Percentiles rank a stretch among this genome's conserved stretches.
phyloP scores from a whole-genome alignment of 2,113 vertebrate genomes.

The Nannospalax galili region DNA sequence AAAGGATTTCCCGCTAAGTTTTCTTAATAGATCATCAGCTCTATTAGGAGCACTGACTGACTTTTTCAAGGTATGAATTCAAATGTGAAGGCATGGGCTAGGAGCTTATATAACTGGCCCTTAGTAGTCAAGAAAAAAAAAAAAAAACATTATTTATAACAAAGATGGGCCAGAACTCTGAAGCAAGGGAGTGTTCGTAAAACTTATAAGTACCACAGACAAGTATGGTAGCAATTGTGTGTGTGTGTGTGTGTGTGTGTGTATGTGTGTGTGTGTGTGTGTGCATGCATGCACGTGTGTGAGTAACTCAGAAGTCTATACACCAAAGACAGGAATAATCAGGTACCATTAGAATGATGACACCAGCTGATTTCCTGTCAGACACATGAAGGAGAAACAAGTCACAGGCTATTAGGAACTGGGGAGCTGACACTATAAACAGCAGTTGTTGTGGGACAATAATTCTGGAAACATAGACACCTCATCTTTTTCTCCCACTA shows the following conservation, averaged over 20 bases:
- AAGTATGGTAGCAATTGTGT: too few species aligned
- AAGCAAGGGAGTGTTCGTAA: neutral
- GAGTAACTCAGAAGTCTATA: rapidly evolving
- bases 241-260: too few species aligned
- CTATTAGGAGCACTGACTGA: neutral
- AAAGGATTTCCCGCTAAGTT: neutral
- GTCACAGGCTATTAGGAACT: neutral
- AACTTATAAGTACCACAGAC: rapidly evolving
- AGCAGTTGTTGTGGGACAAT: neutral
- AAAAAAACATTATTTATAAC: neutral
- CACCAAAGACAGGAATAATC: neutral
- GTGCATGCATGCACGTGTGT: too few species aligned
- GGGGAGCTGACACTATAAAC: neutral
- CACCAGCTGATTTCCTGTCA: neutral
- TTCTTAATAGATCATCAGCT: neutral
- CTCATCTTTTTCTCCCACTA: rapidly evolving
- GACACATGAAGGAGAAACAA: neutral
- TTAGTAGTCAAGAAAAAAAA: neutral
- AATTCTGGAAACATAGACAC: neutral
- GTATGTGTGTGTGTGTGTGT: too few species aligned
- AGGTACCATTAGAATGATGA: rapidly evolving
- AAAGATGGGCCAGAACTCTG: neutral
- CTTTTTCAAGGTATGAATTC: neutral
- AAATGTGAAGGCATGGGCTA: rapidly evolving
- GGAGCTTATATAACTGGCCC: neutral